Evolutionary conservation across 1,140 invertebrate genomes (phyloP), one percentile per base, ranked within the genome.

Genomic region (Eupeodes corollae): DNA sequence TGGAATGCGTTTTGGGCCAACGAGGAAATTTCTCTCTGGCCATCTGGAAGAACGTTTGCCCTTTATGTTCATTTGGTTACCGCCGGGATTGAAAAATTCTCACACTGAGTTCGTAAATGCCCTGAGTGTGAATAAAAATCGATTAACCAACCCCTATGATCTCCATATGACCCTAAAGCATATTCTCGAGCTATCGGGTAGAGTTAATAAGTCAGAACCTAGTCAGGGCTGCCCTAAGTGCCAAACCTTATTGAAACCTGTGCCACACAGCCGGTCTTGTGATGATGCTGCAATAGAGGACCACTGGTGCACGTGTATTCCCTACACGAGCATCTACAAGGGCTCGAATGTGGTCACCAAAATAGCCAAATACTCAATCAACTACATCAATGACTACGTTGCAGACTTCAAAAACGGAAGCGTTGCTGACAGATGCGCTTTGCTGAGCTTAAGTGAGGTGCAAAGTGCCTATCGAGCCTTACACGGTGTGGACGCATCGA

Each of bases 1-100:
- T 66, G 93, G 94, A 0, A 83, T 92, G 58, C 68, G 94, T 26
- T 95, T 86, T 73, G 91, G 92, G 2, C 71, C 73, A 3, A 80
- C 91, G 14, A 64, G 86, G 15, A 65, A 78, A 53, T 62, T 66
- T 12, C 53, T 59, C 61, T 79, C 84, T 44, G 93, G 93, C 0
- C 82, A 86, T 62, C 73, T 93, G 48, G 93, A 98, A 67, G 91
- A 95, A 62, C 70, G 91, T 37, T 65, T 97, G 15, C 93, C 93
- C 0, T 87, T 91, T 50, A 73, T 91, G 12, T 85, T 84, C 54
- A 67, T 94, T 3, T 75, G 80, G 53, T 51, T 94, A n/a, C 91
- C 93, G 0, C 67, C 79, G 31, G 81, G 78, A 69, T 85, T 89
- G 55, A 68, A 71, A 16, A 52, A 75, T 12, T 72, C 76, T 21